Conservation (phyloP, 2,113 vertebrate species). For the Zapornia atra region DNA sequence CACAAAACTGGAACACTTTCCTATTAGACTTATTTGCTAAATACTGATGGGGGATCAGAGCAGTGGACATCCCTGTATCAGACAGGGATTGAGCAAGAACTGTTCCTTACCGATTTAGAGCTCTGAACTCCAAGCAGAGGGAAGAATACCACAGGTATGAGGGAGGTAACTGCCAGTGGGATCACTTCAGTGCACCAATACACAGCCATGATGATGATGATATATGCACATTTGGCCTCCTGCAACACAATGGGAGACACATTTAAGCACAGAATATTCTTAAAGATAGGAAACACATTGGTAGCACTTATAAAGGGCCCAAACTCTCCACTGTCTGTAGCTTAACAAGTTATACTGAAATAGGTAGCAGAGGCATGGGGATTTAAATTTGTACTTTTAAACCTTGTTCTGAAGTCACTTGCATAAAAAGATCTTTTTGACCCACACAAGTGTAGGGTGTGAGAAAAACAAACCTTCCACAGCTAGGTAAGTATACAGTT, state of each 20-base stretch:
- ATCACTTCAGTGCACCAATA: constrained; percentile 97
- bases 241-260: constrained; percentile 61
- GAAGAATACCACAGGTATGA: constrained; percentile 90
- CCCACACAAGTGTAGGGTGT: not conserved
- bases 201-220: constrained; percentile 91
- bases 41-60: not conserved
- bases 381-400: not conserved
- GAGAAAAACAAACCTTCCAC: not conserved
- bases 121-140: constrained; percentile 90
- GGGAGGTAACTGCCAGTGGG: constrained; percentile 88
- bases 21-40: not conserved
- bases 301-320: not conserved
- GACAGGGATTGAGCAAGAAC: not conserved
- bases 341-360: not conserved
- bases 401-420: not conserved
- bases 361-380: not conserved
- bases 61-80: not conserved
- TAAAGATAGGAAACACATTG: not conserved
- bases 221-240: constrained; percentile 89
- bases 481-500: not conserved
- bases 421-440: not conserved
- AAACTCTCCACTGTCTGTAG: not conserved
- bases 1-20: not conserved
- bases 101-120: constrained; percentile 84
- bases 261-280: not conserved